Evolutionary conservation across 2,888 invertebrate species (phyloP).

Genomic region (Spilarctia lutea): DNA sequence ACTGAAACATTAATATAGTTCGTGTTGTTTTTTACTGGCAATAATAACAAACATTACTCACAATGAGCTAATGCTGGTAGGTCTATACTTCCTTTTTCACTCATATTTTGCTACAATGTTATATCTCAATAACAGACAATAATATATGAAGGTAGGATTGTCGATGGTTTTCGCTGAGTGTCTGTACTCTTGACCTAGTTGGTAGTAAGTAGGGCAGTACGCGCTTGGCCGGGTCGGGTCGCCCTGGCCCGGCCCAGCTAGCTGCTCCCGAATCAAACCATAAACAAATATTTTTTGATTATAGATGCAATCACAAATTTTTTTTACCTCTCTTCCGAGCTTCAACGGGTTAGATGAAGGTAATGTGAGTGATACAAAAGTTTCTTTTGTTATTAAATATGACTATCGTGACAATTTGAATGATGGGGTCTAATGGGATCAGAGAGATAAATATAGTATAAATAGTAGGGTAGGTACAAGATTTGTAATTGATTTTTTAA

Average conservation of each 20-base stretch:
- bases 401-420: neutral
- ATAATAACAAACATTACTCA: neutral
- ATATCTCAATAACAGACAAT: neutral
- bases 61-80: constrained; percentile 7
- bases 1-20: constrained; percentile 6
- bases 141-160: constrained; percentile 36
- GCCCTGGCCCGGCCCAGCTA: constrained; percentile 40
- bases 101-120: neutral
- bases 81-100: neutral
- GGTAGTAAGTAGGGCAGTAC: constrained; percentile 67
- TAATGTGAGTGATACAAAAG: neutral
- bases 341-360: neutral
- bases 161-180: constrained; percentile 48
- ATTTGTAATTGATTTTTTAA: neutral
- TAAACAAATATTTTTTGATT: constrained; percentile 12
- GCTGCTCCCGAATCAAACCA: constrained; percentile 22
- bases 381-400: neutral
- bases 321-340: neutral
- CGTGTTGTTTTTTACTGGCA: neutral
- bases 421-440: too few species aligned
- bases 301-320: neutral
- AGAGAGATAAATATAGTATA: neutral
- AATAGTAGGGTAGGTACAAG: neutral
- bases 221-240: constrained; percentile 51
- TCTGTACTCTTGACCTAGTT: constrained; percentile 80